Evolutionary conservation across 2,888 invertebrate genomes (phyloP).

Genomic region (Dendrolimus pini): DNA sequence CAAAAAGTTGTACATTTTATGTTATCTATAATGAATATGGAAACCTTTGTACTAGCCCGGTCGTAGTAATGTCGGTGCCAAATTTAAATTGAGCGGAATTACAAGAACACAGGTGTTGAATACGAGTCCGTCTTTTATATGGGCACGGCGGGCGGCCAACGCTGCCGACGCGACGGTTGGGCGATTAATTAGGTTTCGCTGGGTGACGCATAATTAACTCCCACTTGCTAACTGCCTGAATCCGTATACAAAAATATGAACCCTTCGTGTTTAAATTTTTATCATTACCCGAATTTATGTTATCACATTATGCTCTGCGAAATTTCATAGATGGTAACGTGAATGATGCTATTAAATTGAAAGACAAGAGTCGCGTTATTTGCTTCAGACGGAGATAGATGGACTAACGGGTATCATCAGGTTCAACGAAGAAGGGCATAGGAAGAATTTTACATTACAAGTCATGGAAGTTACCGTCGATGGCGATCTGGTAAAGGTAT

Average conservation of each 20-base stretch:
- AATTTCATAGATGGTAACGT: background rate
- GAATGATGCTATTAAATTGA: slow-evolving; percentile 23
- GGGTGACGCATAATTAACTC: slow-evolving; percentile 42
- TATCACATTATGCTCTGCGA: background rate
- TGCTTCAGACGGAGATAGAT: slow-evolving; percentile 88
- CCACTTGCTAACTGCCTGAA: slow-evolving; percentile 26
- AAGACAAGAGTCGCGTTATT: slow-evolving; percentile 39
- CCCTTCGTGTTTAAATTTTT: background rate
- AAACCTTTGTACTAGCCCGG: slow-evolving; percentile 16
- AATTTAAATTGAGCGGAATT: slow-evolving; percentile 39
- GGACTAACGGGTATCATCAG: slow-evolving; percentile 92
- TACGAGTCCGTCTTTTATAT: slow-evolving; percentile 35
- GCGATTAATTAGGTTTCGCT: slow-evolving; percentile 45
- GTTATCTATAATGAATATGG: slow-evolving; percentile 17
- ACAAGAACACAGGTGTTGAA: slow-evolving; percentile 40
- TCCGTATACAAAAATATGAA: slow-evolving; percentile 19
- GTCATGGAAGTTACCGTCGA: slow-evolving; percentile 93
- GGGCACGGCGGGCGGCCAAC: slow-evolving; percentile 9
- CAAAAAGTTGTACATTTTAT: slow-evolving; percentile 15
- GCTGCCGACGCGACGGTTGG: slow-evolving; percentile 16
- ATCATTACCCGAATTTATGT: background rate
- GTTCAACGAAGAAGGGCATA: slow-evolving; percentile 89
- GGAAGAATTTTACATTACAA: slow-evolving; percentile 91
- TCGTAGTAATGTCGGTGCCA: slow-evolving; percentile 25
- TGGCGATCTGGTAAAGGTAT: slow-evolving; percentile 90